Percentiles rank a stretch among this genome's conserved stretches.
phyloP scores from a whole-genome alignment of 2,888 invertebrate genomes.

The Rapana venosa region DNA sequence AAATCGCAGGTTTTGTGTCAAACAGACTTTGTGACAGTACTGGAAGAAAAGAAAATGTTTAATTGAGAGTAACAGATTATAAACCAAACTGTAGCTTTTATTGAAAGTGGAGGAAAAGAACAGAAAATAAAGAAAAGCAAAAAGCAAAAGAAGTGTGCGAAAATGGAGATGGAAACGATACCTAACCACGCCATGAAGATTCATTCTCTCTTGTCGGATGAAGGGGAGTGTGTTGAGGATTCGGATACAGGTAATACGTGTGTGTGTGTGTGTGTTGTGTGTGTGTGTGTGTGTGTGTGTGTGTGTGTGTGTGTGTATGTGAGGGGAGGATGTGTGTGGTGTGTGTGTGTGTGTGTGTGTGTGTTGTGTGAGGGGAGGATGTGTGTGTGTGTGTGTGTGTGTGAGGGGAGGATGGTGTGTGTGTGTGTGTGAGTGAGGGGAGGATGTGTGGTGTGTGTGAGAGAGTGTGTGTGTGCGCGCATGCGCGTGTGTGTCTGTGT shows the following conservation, averaged over 20 bases:
- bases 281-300: constrained; percentile 6
- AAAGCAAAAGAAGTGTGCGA: no score
- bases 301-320: neutral
- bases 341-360: neutral
- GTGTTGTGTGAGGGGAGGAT: no score
- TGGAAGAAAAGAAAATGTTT: no score
- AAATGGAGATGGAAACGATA: constrained; percentile 21
- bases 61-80: no score
- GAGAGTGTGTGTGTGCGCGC: neutral
- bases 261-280: constrained; percentile 19
- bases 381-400: constrained; percentile 6
- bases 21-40: no score
- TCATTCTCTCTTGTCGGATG: neutral
- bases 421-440: constrained; percentile 10
- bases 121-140: no score
- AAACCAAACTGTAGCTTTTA: no score
- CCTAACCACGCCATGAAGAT: constrained; percentile 15
- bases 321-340: neutral
- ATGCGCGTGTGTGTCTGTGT: neutral
- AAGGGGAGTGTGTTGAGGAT: neutral
- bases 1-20: no score
- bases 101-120: no score
- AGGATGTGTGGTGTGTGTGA: neutral
- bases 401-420: no score
- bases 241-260: neutral